Evolutionary conservation across 2,888 invertebrate species (phyloP).

Genomic region (Ptychoptera contaminata): DNA sequence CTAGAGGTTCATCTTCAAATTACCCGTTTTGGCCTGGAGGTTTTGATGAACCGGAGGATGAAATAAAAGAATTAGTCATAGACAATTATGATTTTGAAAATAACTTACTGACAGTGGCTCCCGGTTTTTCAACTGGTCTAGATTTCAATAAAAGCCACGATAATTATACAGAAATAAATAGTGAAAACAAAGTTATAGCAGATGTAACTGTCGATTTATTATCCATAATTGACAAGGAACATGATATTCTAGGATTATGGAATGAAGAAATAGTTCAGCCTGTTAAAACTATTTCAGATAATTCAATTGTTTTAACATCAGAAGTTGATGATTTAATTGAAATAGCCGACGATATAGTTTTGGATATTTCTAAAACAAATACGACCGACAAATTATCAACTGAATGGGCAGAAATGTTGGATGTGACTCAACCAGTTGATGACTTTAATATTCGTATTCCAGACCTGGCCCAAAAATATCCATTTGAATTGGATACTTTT

Average conservation of each 20-base stretch:
- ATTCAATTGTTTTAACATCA: background rate
- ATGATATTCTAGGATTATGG: conserved; percentile 26
- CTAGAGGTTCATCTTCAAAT: conserved; percentile 62
- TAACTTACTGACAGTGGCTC: conserved; percentile 41
- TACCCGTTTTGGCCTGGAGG: conserved; percentile 83
- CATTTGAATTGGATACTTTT: conserved; percentile 90
- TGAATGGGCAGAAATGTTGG: conserved; percentile 80
- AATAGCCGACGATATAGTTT: conserved; percentile 30
- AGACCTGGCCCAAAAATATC: conserved; percentile 68
- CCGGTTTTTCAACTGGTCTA: conserved; percentile 47
- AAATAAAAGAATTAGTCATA: conserved; percentile 29
- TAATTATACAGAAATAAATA: conserved; percentile 12
- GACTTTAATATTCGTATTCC: conserved; percentile 71
- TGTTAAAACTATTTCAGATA: background rate
- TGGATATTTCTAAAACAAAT: conserved; percentile 17
- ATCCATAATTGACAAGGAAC: conserved; percentile 21
- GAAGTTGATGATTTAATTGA: conserved; percentile 21
- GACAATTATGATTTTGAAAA: conserved; percentile 30
- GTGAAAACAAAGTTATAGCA: conserved; percentile 12
- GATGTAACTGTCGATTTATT: conserved; percentile 22
- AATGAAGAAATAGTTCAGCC: conserved; percentile 9
- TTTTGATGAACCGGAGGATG: conserved; percentile 41
- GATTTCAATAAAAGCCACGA: conserved; percentile 29
- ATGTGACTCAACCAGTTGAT: conserved; percentile 61
- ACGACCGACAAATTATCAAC: conserved; percentile 30